Evolutionary conservation across 2,797 vertebrate genomes (phyloP), one percentile per base, ranked within the genome.

Genomic region (Neosilurus hyrtlii): DNA sequence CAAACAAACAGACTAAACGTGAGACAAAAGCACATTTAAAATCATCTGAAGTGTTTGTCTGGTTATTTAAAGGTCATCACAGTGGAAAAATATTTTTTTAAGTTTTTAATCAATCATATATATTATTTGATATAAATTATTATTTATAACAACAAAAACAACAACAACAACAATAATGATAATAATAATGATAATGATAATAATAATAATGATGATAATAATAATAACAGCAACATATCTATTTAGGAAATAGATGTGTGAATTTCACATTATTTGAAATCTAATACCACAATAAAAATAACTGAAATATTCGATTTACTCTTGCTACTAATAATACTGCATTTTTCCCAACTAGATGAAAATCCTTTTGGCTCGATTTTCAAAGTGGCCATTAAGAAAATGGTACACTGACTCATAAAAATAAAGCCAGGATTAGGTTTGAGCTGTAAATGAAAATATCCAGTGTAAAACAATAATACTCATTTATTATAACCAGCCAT

Each of bases 311-410:
- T 30, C 18, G 11, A 26, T 26, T 65, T 26, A 5, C 15, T 15
- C 49, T 77, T 77, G 75, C 18, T 63, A n/a, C 43, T 78, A 11
- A 52, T 51, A 30, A 51, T 9, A 26, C 26, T 26, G 51, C 51
- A 4, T n/a, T 63, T 63, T 78, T 78, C 51, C 61, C 11, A 57
- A 57, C 52, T 43, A 37, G 59, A 65, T 78, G 76, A 78, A 78
- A 78, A n/a, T 56, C 35, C 72, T n/a, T 72, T 65, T 61, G n/a
- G 70, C 12, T 80, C 26, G n/a, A 73, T n/a, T 84, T 71, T 51
- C 12, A 74, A 80, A 73, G 80, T 51, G 51, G 65, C 65, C 80
- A 80, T 80, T 62, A 57, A 74, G 26, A 26, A 63, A 43, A 79
- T 43, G 22, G 59, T 30, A 62, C 52, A 56, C 82, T n/a, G 52